Evolutionary conservation across 2,797 vertebrate genomes (phyloP), one percentile per base, ranked within the genome.

Genomic region (Chrysocyon brachyurus): DNA sequence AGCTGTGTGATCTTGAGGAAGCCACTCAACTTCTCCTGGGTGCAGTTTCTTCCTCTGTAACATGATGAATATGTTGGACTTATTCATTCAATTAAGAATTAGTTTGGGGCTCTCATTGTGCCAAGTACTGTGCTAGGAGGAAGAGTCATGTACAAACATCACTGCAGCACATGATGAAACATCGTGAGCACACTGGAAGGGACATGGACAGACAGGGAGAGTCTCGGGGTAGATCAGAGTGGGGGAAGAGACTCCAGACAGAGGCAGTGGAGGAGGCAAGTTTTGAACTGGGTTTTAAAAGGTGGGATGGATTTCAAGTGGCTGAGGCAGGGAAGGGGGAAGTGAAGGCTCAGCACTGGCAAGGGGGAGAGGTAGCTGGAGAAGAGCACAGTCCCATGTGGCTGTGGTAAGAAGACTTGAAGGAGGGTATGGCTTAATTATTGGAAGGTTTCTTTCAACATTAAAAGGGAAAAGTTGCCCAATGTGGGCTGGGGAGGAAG

Each of bases 101-200:
- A 22, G 52, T 70, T 92, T 81, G 52, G 66, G 85, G 64, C 33
- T 77, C 68, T 86, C n/a, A 52, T 3, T 59, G 57, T 70, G 63
- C 9, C 9, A 5, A 40, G 17, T 26, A 31, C 40, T 22, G 79
- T 21, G 31, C 57, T 72, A 28, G 83, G 77, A 26, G 22, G 19
- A 54, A 63, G 33, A 54, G 16, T 40, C 84, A 24, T 9, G 14
- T 24, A 26, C n/a, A 68, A 5, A 46, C 5, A 36, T 57, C 33
- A 16, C 24, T 0, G 3, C 12, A 52, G 26, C n/a, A 3, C 16
- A 17, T 3, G 61, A 17, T 46, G 36, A 59, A 40, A 36, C 0
- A 0, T 6, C 17, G 8, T 33, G 56, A 12, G 14, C 0, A 0
- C 1, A 2, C 26, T 26, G 15, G 4, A 19, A 40, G 36, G 68